These are phyloP conservation scores for Malacoraja senta DNA, from an alignment of 2,797 vertebrate species.

Conservation along the genomic window DNA sequence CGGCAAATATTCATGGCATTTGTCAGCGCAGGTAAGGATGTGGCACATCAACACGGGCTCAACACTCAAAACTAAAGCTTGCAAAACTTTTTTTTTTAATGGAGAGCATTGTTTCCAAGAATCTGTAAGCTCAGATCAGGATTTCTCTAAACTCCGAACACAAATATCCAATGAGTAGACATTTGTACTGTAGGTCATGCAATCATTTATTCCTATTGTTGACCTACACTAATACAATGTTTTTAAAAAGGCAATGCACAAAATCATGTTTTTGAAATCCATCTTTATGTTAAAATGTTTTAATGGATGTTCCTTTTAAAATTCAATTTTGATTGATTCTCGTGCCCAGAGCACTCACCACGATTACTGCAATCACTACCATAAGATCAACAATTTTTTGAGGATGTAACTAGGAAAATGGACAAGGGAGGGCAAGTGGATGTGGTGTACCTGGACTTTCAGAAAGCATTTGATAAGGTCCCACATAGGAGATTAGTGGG, in stretches of 20 bases:
- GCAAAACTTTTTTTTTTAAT: not conserved
- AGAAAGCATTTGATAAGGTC: too few species aligned
- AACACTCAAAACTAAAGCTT: not conserved
- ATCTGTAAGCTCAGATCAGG: not conserved
- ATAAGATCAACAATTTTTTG: too few species aligned
- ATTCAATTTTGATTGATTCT: not conserved
- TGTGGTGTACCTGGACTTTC: too few species aligned
- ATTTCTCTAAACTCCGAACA: slow-evolving; percentile 1
- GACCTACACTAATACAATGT: not conserved
- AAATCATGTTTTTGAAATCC: not conserved
- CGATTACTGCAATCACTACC: not conserved
- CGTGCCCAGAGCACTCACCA: not conserved
- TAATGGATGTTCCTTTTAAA: not conserved
- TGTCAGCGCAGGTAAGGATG: not conserved
- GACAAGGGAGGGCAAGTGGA: too few species aligned
- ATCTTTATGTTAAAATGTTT: not conserved
- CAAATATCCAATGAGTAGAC: not conserved
- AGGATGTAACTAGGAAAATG: too few species aligned
- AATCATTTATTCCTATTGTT: not conserved
- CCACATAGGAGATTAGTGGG: too few species aligned
- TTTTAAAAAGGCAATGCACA: not conserved
- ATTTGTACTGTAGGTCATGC: not conserved
- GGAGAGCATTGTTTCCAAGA: not conserved
- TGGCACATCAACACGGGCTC: not conserved
- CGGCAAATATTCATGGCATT: not conserved